A percentile compares a stretch with the other conserved stretches of the same genome.
Conservation (phyloP, 2,888 invertebrate genomes). For the Trissoscelio sp. region DNA sequence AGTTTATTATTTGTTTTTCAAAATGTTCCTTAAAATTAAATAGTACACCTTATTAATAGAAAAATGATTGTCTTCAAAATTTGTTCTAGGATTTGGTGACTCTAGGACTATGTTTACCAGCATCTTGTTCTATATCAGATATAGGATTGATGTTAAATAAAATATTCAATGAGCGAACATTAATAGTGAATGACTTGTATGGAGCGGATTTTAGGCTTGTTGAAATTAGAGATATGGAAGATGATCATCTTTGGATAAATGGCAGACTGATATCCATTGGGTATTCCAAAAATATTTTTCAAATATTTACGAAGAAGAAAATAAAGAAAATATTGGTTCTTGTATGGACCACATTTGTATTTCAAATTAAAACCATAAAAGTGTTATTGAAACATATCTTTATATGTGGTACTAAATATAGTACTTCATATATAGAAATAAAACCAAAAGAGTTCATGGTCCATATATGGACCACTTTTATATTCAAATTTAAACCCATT, state of each 20-base stretch:
- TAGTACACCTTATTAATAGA: no score
- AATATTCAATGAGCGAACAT: conserved; percentile 78
- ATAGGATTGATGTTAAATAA: conserved; percentile 76
- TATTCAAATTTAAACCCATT: no score
- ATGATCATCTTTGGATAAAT: conserved; percentile 78
- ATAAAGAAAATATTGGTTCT: no score
- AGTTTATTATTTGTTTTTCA: neutral
- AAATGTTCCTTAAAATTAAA: no score
- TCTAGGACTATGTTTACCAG: conserved; percentile 85
- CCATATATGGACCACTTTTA: no score
- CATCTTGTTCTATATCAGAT: conserved; percentile 82
- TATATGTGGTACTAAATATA: no score
- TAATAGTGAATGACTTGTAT: conserved; percentile 81
- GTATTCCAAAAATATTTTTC: conserved; percentile 75
- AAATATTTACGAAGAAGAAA: no score
- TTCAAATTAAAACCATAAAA: no score
- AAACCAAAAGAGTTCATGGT: no score
- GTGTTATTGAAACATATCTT: no score
- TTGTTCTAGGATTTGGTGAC: conserved; percentile 83
- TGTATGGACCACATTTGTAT: no score
- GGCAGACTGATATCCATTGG: conserved; percentile 79
- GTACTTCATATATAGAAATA: no score
- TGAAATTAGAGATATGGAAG: conserved; percentile 78
- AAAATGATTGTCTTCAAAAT: neutral
- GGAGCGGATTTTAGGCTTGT: conserved; percentile 79